Conservation (phyloP, 2,888 invertebrate species). For the Empis stercorea region DNA sequence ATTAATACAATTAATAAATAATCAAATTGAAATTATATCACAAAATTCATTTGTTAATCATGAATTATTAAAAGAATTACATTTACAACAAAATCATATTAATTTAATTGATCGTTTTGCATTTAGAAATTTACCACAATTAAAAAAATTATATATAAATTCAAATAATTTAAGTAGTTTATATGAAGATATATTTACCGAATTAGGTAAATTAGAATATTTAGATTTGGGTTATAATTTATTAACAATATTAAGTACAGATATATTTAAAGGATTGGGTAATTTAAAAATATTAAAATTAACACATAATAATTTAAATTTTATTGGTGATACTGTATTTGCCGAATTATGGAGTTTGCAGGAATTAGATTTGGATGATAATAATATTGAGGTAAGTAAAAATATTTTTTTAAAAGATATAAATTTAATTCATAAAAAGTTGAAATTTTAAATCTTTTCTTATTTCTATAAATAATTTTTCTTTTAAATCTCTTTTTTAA, state of each 20-base stretch:
- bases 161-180: conserved; percentile 67
- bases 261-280: conserved; percentile 57
- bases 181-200: conserved; percentile 63
- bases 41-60: conserved; percentile 53
- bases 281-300: conserved; percentile 55
- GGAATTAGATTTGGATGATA: conserved; percentile 49
- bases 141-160: conserved; percentile 60
- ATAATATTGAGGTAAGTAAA: conserved; percentile 39
- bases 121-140: conserved; percentile 52
- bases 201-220: conserved; percentile 53
- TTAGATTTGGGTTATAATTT: conserved; percentile 63
- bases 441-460: no score
- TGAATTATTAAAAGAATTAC: conserved; percentile 47
- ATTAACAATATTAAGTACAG: conserved; percentile 52
- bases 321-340: conserved; percentile 60
- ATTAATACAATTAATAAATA: conserved; percentile 48
- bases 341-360: conserved; percentile 54
- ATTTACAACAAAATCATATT: conserved; percentile 57
- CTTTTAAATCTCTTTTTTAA: neutral
- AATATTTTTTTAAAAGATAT: no score
- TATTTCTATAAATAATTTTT: no score
- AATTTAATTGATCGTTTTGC: conserved; percentile 51
- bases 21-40: conserved; percentile 48
- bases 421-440: no score
- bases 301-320: conserved; percentile 52